A percentile compares a stretch with the other conserved stretches of the same genome.
Evolutionary conservation across 2,113 vertebrate genomes (phyloP).

Genomic region (Procavia capensis): DNA sequence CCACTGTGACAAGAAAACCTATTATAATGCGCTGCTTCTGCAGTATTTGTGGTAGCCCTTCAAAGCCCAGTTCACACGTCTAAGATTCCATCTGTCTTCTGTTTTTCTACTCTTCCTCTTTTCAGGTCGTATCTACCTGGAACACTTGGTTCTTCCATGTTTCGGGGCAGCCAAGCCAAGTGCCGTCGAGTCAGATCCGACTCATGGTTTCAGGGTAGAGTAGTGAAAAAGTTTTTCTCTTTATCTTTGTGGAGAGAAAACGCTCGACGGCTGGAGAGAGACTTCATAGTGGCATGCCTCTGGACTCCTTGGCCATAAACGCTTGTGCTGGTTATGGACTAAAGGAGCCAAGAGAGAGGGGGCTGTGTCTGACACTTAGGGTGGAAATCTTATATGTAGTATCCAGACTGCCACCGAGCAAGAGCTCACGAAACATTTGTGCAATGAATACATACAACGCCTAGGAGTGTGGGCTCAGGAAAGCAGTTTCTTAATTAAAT

Average conservation of each 20-base stretch:
- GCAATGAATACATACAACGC: neutral
- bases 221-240: neutral
- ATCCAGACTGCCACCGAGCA: neutral
- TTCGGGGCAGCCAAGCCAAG: no score
- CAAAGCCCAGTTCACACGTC: neutral
- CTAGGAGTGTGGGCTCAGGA: neutral
- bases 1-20: neutral
- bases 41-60: neutral
- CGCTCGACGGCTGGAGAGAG: neutral
- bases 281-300: neutral
- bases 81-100: neutral
- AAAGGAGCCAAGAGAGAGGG: neutral
- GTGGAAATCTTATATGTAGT: neutral
- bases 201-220: neutral
- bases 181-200: no score
- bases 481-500: neutral
- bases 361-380: neutral
- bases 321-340: neutral
- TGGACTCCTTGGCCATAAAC: neutral
- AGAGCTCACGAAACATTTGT: neutral
- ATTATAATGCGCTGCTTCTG: neutral
- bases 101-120: neutral
- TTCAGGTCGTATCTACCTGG: neutral
- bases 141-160: neutral
- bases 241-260: neutral